These are phyloP conservation scores for Poeciliopsis occidentalis DNA, from an alignment of 2,113 vertebrate species.

Conservation along the genomic window DNA sequence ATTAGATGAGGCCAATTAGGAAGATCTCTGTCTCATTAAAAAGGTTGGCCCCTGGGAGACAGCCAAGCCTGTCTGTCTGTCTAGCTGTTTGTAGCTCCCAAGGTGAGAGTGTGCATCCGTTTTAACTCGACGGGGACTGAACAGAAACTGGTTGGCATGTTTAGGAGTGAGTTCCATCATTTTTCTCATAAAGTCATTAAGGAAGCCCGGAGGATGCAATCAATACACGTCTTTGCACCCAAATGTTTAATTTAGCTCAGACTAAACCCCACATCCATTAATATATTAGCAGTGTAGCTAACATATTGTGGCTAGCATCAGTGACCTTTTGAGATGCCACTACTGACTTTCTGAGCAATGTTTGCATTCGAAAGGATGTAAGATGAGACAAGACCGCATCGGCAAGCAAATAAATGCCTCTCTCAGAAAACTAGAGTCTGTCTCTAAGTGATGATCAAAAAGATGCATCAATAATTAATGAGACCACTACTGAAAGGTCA, in stretches of 20 bases:
- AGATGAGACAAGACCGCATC: neutral
- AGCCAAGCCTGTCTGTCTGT: conserved; percentile 74
- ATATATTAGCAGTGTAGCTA: neutral
- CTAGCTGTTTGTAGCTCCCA: conserved; percentile 51
- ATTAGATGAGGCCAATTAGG: conserved; percentile 87
- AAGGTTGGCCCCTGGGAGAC: conserved; percentile 71
- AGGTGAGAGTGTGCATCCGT: conserved; percentile 27
- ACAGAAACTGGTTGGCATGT: conserved; percentile 18
- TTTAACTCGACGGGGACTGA: conserved; percentile 15
- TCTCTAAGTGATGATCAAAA: conserved; percentile 57
- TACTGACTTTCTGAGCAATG: conserved; percentile 1
- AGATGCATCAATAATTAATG: conserved; percentile 67
- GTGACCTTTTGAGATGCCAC: neutral
- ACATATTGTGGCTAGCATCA: conserved; percentile 5
- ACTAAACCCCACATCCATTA: conserved; percentile 23
- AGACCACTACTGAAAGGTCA: conserved; percentile 62
- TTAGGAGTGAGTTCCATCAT: conserved; percentile 38
- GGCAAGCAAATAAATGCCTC: conserved; percentile 20
- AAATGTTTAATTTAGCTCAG: conserved; percentile 7
- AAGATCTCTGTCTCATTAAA: conserved; percentile 84
- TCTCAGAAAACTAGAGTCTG: conserved; percentile 28
- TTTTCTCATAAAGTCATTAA: conserved; percentile 40
- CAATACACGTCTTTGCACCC: conserved; percentile 23
- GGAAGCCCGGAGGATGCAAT: conserved; percentile 17
- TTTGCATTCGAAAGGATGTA: conserved; percentile 4